These are phyloP conservation scores for Temnothorax nylanderi DNA, from an alignment of 1,140 invertebrate genomes.

Conservation along the genomic window DNA sequence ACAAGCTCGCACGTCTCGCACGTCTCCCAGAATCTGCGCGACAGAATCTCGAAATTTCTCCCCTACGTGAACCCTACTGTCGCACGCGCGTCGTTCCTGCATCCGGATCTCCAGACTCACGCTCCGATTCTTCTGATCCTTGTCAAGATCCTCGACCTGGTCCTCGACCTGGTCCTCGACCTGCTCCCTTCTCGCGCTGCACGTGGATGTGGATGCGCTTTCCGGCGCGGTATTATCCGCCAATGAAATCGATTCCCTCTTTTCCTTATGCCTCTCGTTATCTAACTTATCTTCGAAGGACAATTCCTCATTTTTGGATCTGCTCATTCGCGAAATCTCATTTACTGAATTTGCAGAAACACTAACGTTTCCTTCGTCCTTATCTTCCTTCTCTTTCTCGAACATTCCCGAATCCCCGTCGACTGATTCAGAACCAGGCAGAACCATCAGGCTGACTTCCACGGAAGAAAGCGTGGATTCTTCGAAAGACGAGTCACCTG, in stretches of 20 bases:
- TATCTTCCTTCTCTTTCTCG: neutral
- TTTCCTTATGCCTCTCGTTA: neutral
- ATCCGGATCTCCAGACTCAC: neutral
- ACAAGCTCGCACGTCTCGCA: conserved; percentile 8
- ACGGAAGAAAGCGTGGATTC: neutral
- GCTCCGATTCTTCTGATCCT: neutral
- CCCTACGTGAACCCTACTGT: no score
- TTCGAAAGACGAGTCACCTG: conserved; percentile 14
- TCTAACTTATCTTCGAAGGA: neutral
- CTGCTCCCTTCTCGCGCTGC: neutral
- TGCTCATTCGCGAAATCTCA: neutral
- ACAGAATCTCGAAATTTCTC: neutral
- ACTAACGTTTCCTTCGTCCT: neutral
- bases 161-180: no score
- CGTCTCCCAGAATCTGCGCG: neutral
- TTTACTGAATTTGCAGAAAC: neutral
- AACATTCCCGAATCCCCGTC: neutral
- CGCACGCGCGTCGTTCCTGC: neutral
- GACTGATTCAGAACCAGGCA: neutral
- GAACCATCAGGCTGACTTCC: neutral
- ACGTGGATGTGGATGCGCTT: neutral
- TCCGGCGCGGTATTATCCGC: neutral
- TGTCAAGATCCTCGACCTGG: neutral
- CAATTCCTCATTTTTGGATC: neutral
- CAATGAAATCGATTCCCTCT: neutral